phyloP scores from a whole-genome alignment of 2,888 invertebrate genomes.

The Athripsodes cinereus region DNA sequence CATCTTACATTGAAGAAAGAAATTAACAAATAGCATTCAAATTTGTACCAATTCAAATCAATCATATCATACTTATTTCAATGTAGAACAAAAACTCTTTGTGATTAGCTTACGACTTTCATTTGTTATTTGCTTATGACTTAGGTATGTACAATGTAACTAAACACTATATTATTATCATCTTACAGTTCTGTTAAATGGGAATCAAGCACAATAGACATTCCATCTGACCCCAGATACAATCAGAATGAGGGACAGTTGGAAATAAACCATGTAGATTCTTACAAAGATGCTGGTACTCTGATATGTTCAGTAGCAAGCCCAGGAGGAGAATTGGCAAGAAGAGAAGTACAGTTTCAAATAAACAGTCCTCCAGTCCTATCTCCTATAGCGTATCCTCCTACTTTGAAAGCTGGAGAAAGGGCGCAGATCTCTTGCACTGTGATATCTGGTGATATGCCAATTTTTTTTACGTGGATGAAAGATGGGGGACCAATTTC shows the following conservation, averaged over 20 bases:
- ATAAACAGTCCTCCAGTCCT: constrained; percentile 67
- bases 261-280: constrained; percentile 57
- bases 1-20: too few relatives aligned
- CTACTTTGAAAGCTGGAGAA: constrained; percentile 70
- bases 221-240: constrained; percentile 37
- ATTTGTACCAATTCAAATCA: too few relatives aligned
- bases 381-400: constrained; percentile 78
- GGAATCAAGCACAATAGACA: constrained; percentile 38
- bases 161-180: too few relatives aligned
- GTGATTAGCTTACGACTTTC: too few relatives aligned
- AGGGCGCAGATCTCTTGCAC: constrained; percentile 79
- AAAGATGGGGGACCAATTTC: constrained; percentile 61
- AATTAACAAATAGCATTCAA: too few relatives aligned
- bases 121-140: too few relatives aligned
- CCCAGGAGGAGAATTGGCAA: constrained; percentile 67
- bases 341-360: constrained; percentile 60
- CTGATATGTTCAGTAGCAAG: constrained; percentile 76
- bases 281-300: constrained; percentile 64
- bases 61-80: too few relatives aligned
- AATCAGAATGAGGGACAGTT: constrained; percentile 53
- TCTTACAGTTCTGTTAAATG: constrained; percentile 58
- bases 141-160: not conserved
- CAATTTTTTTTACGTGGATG: constrained; percentile 61
- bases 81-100: too few relatives aligned
- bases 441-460: constrained; percentile 67